These are phyloP conservation scores for Pinctada fucata DNA, from an alignment of 2,888 invertebrate species.

Conservation along the genomic window DNA sequence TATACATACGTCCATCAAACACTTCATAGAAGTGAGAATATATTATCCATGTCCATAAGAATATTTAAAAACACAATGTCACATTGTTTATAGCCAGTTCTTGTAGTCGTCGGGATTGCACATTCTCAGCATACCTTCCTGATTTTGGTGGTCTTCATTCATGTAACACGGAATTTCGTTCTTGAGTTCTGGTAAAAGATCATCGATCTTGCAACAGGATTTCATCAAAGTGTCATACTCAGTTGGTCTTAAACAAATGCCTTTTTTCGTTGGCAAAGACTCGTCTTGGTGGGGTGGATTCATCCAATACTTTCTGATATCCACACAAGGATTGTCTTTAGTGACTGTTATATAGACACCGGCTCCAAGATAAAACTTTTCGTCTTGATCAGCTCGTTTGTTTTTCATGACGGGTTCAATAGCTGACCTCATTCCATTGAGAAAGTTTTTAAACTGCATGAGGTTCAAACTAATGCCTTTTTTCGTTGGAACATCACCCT, in stretches of 20 bases:
- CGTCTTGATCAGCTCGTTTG: neutral
- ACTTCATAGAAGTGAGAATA: neutral
- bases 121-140: constrained; percentile 23
- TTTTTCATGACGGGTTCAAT: constrained; percentile 24
- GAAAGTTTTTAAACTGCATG: constrained; percentile 38
- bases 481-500: constrained; percentile 24
- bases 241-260: constrained; percentile 31
- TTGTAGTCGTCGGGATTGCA: constrained; percentile 36
- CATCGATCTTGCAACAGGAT: constrained; percentile 20
- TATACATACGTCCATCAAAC: neutral
- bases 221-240: constrained; percentile 33
- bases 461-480: constrained; percentile 38
- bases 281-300: constrained; percentile 31
- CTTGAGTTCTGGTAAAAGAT: constrained; percentile 26
- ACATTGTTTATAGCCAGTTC: constrained; percentile 22
- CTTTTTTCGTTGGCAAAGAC: constrained; percentile 33
- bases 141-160: constrained; percentile 35
- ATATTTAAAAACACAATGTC: constrained; percentile 6
- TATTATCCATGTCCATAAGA: neutral
- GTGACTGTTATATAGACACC: constrained; percentile 26
- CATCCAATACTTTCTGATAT: constrained; percentile 39
- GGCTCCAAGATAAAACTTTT: constrained; percentile 21
- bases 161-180: neutral
- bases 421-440: constrained; percentile 18
- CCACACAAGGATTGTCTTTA: constrained; percentile 23